These are phyloP conservation scores for Lineus longissimus DNA, from an alignment of 1,140 invertebrate species.

Conservation along the genomic window DNA sequence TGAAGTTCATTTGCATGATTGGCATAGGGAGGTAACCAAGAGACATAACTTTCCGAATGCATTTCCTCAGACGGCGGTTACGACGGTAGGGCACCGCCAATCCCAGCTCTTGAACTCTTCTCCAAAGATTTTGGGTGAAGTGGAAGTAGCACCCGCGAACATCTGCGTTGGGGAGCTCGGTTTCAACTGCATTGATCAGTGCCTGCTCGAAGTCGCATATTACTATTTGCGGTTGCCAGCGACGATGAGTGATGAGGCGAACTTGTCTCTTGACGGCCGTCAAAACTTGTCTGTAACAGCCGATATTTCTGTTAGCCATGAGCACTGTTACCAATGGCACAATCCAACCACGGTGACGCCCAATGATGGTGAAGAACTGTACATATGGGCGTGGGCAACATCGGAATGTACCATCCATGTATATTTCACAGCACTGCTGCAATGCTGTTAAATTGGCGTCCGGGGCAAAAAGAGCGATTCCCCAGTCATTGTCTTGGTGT, in stretches of 20 bases:
- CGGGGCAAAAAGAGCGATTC: not conserved
- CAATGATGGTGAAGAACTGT: not conserved
- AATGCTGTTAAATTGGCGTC: not conserved
- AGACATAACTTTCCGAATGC: conserved; percentile 14
- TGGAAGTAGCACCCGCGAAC: conserved; percentile 25
- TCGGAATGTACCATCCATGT: conserved; percentile 3
- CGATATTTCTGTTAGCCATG: conserved; percentile 6
- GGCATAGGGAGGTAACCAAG: conserved; percentile 10
- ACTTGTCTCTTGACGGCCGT: conserved; percentile 8
- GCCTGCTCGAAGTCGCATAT: conserved; percentile 18
- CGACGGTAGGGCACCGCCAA: conserved; percentile 4
- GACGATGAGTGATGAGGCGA: not conserved
- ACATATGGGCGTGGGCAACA: not conserved
- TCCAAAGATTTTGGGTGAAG: conserved; percentile 18
- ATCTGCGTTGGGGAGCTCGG: conserved; percentile 13
- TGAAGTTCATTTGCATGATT: conserved; percentile 12
- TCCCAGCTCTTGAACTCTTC: conserved; percentile 19
- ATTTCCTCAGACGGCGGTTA: not conserved
- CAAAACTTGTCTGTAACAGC: conserved; percentile 18
- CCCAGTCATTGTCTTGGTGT: conserved; percentile 6
- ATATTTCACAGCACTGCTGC: not conserved
- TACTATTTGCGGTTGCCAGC: conserved; percentile 10
- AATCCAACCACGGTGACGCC: not conserved
- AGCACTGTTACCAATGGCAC: not conserved
- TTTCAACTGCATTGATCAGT: conserved; percentile 14